Conservation (phyloP, 2,888 invertebrate species). For the Harmothoe impar region DNA sequence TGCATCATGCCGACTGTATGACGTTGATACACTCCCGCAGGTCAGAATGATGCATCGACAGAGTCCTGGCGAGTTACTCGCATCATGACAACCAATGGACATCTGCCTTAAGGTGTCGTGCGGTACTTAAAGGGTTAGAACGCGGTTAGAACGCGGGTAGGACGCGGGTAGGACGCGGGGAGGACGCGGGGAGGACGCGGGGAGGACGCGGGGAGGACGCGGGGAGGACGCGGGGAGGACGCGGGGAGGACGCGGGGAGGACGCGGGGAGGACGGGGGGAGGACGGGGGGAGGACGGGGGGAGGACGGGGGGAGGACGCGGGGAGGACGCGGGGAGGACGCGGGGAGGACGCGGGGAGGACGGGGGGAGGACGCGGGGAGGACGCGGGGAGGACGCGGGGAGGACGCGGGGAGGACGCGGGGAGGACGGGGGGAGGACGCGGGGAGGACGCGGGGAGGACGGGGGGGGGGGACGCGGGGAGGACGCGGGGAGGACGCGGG, state of each 20-base stretch:
- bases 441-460: background rate
- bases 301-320: background rate
- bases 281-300: background rate
- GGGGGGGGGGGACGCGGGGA: constrained; percentile 11
- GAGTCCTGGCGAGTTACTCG: too few species aligned
- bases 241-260: background rate
- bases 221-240: background rate
- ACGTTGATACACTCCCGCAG: too few species aligned
- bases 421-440: constrained; percentile 6
- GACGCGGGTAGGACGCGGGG: background rate
- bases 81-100: too few species aligned
- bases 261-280: background rate
- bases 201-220: background rate
- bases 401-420: background rate
- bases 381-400: background rate
- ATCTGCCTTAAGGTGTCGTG: too few species aligned
- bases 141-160: too few species aligned
- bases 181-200: background rate
- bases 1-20: too few species aligned
- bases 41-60: too few species aligned
- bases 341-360: background rate
- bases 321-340: background rate
- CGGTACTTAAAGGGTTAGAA: too few species aligned
- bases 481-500: background rate
- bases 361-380: background rate